These are phyloP conservation scores for Anabas testudineus DNA, from an alignment of 2,797 vertebrate genomes.

Conservation along the genomic window DNA sequence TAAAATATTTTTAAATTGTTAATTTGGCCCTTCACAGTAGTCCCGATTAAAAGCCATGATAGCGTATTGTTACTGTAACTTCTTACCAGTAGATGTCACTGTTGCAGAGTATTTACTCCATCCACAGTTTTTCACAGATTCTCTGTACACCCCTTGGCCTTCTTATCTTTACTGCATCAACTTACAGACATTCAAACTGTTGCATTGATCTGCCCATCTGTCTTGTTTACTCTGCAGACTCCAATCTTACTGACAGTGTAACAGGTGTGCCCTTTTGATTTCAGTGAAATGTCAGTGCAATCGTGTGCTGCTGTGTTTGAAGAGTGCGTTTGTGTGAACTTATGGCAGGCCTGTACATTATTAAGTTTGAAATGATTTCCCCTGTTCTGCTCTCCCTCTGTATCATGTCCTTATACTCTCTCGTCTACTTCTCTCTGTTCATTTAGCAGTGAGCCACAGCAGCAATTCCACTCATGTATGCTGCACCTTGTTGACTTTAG, in stretches of 20 bases:
- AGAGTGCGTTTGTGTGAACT: slow-evolving; percentile 34
- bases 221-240: slow-evolving; percentile 48
- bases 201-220: slow-evolving; percentile 52
- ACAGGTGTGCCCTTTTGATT: slow-evolving; percentile 65
- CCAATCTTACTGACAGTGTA: slow-evolving; percentile 34
- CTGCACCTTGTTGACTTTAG: slow-evolving; percentile 82
- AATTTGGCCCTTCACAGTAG: accelerated
- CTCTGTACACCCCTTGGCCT: slow-evolving; percentile 3
- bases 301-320: slow-evolving; percentile 24
- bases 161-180: slow-evolving; percentile 39
- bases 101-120: slow-evolving; percentile 59
- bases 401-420: slow-evolving; percentile 3
- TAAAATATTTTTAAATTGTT: background rate
- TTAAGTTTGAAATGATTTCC: slow-evolving; percentile 60
- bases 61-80: background rate
- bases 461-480: slow-evolving; percentile 55
- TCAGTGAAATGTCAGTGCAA: slow-evolving; percentile 52
- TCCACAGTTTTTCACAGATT: background rate
- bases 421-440: slow-evolving; percentile 39
- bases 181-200: slow-evolving; percentile 32
- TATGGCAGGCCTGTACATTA: slow-evolving; percentile 6
- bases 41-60: background rate
- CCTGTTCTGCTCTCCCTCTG: slow-evolving; percentile 16
- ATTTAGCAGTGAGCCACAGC: slow-evolving; percentile 39
- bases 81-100: slow-evolving; percentile 79